These are phyloP conservation scores for Ceratoteleas bidentatus DNA, from an alignment of 1,140 invertebrate genomes.

Conservation along the genomic window DNA sequence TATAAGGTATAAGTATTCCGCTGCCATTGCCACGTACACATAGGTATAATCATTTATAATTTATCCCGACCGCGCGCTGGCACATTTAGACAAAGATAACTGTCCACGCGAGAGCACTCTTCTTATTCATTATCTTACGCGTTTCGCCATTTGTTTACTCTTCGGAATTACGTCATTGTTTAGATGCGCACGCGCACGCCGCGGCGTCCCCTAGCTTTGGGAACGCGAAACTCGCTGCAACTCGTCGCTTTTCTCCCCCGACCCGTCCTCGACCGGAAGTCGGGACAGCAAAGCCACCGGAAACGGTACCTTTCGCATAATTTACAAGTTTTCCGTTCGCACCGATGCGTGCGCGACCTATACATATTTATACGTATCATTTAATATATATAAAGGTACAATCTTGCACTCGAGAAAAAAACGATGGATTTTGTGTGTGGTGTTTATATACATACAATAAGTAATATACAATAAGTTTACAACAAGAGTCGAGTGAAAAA, in stretches of 20 bases:
- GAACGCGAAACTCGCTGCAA: too few relatives aligned
- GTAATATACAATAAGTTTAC: slow-evolving; percentile 78
- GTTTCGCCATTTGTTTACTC: slow-evolving; percentile 31
- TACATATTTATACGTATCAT: slow-evolving; percentile 46
- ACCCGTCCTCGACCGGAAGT: too few relatives aligned
- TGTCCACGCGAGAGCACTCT: slow-evolving; percentile 58
- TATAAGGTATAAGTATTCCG: too few relatives aligned
- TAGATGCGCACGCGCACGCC: slow-evolving; percentile 47
- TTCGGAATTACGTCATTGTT: slow-evolving; percentile 56
- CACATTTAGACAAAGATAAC: slow-evolving; percentile 66
- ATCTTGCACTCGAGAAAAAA: slow-evolving; percentile 61
- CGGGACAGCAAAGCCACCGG: too few relatives aligned
- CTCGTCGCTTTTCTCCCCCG: too few relatives aligned
- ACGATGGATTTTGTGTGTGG: slow-evolving; percentile 54
- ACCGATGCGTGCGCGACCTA: slow-evolving; percentile 58
- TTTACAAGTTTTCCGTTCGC: slow-evolving; percentile 36
- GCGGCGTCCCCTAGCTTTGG: slow-evolving; percentile 8
- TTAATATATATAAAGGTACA: slow-evolving; percentile 67
- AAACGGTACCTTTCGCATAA: too few relatives aligned
- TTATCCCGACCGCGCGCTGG: slow-evolving; percentile 69
- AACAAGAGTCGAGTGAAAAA: slow-evolving; percentile 65
- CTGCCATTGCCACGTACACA: slow-evolving; percentile 74
- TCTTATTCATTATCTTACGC: slow-evolving; percentile 39
- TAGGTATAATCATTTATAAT: slow-evolving; percentile 75
- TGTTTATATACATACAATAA: slow-evolving; percentile 72